Base-by-base conservation (phyloP, 1,140 invertebrate genomes). In the Drosophila ironensis region DNA sequence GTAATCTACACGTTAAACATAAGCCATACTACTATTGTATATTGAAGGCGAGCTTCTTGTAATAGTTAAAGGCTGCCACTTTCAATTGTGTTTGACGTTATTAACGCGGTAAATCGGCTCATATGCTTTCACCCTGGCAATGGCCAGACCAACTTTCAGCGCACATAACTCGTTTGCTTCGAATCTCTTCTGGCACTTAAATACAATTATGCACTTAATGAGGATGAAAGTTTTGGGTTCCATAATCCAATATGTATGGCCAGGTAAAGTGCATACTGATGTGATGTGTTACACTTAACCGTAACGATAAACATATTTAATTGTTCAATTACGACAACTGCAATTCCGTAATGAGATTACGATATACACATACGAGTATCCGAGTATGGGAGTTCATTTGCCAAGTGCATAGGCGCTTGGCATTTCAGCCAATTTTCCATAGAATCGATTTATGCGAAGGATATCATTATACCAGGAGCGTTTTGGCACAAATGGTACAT, bases 271-370 rank as follows among this genome's bases (percentile, higher is more conserved):
- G 64, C 64, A 72, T 54, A 47, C 57, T 56, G 53, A 59, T 71
- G 52, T 64, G 47, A 5, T 22, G 33, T 8, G 14, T 25, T 40
- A 38, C 22, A 24, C 63, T 66, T 59, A 67, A 37, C 45, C 28
- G 51, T 28, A 75, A 75, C 63, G 56, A 56, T 56, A 60, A 60
- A 60, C 42, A 80, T 80, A 81, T 74, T 80, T 81, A 64, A 81
- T 74, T 71, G 72, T 77, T 59, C 53, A 77, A 77, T 72, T 66
- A 77, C 64, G 5, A 42, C 22, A 66, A 72, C 71, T 72, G 73
- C 56, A 72, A 60, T 71, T 47, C 53, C 14, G 64, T 57, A 68
- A 76, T 68, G 67, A 37, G 54, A 61, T 66, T 72, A 51, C 69
- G 30, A 33, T 33, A 51, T 71, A 20, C 57, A 52, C 17, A 35